phyloP scores from a whole-genome alignment of 2,797 vertebrate genomes.

The Myotis myotis region DNA sequence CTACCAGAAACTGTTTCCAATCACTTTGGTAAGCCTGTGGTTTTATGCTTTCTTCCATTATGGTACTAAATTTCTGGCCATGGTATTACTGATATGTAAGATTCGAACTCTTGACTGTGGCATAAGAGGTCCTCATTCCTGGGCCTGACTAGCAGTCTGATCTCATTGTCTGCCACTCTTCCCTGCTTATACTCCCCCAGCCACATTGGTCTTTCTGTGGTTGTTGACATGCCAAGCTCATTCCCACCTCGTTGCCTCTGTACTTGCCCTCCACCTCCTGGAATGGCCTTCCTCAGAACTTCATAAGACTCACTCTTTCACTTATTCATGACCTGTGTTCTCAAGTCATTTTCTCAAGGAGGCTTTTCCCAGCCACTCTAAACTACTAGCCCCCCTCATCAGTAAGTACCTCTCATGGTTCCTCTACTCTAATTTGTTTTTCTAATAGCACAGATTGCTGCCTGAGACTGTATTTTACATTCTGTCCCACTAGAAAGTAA shows the following conservation, averaged over 20 bases:
- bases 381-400: not conserved
- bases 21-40: not conserved
- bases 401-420: not conserved
- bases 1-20: not conserved
- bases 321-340: not conserved
- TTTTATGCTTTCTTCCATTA: not conserved
- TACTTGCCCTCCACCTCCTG: not conserved
- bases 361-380: not conserved
- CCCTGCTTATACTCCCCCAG: not conserved
- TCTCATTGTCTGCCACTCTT: not conserved
- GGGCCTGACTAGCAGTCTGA: not conserved
- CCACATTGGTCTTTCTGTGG: not conserved
- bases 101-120: not conserved
- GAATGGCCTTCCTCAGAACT: not conserved
- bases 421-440: not conserved
- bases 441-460: not conserved
- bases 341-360: not conserved
- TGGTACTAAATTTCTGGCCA: not conserved
- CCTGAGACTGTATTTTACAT: not conserved
- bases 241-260: not conserved
- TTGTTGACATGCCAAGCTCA: not conserved
- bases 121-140: not conserved
- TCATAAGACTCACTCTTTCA: not conserved
- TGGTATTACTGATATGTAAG: not conserved
- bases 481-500: not conserved